phyloP scores from a whole-genome alignment of 1,140 invertebrate genomes.

The Leptinotarsa defecta region DNA sequence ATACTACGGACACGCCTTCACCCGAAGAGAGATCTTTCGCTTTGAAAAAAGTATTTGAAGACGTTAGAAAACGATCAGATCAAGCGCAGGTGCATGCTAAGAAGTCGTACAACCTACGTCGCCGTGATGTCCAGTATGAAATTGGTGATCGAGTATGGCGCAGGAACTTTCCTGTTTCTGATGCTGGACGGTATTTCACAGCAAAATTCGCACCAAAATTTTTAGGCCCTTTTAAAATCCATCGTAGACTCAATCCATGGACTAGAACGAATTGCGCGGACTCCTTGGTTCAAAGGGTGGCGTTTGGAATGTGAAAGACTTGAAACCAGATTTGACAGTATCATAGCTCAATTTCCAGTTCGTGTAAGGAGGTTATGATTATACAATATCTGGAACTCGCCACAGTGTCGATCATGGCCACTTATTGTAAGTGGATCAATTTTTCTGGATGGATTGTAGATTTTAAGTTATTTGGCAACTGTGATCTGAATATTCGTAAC shows the following conservation, averaged over 20 bases:
- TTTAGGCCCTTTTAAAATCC: neutral
- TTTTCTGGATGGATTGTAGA: too few species aligned
- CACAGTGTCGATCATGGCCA: too few species aligned
- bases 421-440: too few species aligned
- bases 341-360: too few species aligned
- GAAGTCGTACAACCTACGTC: neutral
- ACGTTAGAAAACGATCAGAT: neutral
- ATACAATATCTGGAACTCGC: too few species aligned
- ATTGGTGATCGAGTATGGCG: neutral
- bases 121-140: neutral
- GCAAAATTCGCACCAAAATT: neutral
- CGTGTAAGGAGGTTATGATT: too few species aligned
- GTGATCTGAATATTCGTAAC: too few species aligned
- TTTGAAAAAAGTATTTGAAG: too few species aligned
- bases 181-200: neutral
- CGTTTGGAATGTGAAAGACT: neutral
- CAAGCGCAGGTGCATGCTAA: neutral
- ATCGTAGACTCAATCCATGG: neutral
- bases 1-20: neutral
- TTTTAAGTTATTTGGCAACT: too few species aligned
- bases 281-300: neutral
- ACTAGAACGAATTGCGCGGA: neutral
- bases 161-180: neutral
- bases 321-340: too few species aligned
- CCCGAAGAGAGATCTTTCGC: neutral